Conservation (phyloP, 2,797 vertebrate genomes). For the Mormyrops boulengeri region DNA sequence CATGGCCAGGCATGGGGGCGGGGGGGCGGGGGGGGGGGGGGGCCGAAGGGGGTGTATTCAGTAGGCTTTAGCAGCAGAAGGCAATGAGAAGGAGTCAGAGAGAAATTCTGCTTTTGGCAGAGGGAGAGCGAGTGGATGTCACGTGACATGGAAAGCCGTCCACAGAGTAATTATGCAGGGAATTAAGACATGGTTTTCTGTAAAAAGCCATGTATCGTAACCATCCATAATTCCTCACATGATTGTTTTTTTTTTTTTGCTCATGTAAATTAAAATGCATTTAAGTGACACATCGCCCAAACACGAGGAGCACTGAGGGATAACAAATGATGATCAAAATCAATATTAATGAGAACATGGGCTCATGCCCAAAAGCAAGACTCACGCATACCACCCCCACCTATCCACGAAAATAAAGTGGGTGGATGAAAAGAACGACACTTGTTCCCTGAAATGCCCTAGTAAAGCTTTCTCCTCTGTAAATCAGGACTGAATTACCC, state of each 20-base stretch:
- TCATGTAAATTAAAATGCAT: slow-evolving; percentile 12
- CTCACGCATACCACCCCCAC: neutral
- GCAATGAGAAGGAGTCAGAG: slow-evolving; percentile 30
- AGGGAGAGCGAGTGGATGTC: neutral
- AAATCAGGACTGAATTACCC: neutral
- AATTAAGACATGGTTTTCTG: slow-evolving; percentile 29
- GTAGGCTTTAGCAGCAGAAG: slow-evolving; percentile 25
- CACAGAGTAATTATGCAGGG: neutral
- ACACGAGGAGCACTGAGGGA: neutral
- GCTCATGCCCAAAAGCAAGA: neutral
- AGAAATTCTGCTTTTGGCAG: slow-evolving; percentile 1
- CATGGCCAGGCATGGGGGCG: neutral
- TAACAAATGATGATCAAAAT: slow-evolving; percentile 4
- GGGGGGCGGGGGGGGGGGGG: neutral
- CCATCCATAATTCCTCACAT: slow-evolving; percentile 5
- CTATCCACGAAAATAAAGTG: neutral
- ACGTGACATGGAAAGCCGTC: neutral
- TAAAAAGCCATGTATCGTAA: slow-evolving; percentile 19
- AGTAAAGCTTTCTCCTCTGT: neutral
- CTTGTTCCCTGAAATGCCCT: neutral
- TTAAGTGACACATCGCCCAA: neutral
- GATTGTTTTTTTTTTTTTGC: slow-evolving; percentile 25
- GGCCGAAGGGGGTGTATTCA: slow-evolving; percentile 12
- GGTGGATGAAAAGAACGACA: neutral
- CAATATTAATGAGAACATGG: slow-evolving; percentile 5